These are phyloP conservation scores for Parauchenoglanis ngamensis DNA, from an alignment of 2,797 vertebrate species.

Conservation along the genomic window DNA sequence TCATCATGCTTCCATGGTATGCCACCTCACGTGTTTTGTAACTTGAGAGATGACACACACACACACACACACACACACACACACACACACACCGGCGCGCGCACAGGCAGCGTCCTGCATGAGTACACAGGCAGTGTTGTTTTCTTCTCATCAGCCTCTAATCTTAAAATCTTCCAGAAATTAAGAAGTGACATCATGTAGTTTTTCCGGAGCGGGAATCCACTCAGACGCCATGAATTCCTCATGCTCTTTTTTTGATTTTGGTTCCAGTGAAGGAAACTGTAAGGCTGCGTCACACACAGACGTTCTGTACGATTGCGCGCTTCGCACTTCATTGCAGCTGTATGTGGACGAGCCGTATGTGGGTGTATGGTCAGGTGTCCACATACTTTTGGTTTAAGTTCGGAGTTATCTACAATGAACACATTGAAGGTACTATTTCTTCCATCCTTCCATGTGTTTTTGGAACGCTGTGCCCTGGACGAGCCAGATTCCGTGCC, in stretches of 20 bases:
- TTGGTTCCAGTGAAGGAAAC: neutral
- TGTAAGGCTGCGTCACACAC: neutral
- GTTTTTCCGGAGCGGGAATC: neutral
- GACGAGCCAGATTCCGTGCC: neutral
- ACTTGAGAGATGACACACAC: neutral
- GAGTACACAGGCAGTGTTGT: neutral
- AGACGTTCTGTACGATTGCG: neutral
- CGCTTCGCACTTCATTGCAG: neutral
- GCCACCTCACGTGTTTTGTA: neutral
- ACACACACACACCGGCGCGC: neutral
- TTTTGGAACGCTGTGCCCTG: neutral
- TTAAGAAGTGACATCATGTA: neutral
- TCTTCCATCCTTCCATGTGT: neutral
- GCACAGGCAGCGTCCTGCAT: neutral
- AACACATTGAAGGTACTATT: neutral
- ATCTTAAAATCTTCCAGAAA: neutral
- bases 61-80: neutral
- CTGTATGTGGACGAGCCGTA: neutral
- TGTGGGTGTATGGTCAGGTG: neutral
- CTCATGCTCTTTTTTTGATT: neutral
- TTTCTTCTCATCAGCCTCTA: neutral
- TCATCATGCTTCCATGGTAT: neutral
- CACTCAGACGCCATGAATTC: neutral
- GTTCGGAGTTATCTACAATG: neutral
- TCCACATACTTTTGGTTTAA: neutral